A percentile compares a stretch with the other conserved stretches of the same genome.
Evolutionary conservation across 2,797 vertebrate species (phyloP).

Genomic region (Crax fasciolata): DNA sequence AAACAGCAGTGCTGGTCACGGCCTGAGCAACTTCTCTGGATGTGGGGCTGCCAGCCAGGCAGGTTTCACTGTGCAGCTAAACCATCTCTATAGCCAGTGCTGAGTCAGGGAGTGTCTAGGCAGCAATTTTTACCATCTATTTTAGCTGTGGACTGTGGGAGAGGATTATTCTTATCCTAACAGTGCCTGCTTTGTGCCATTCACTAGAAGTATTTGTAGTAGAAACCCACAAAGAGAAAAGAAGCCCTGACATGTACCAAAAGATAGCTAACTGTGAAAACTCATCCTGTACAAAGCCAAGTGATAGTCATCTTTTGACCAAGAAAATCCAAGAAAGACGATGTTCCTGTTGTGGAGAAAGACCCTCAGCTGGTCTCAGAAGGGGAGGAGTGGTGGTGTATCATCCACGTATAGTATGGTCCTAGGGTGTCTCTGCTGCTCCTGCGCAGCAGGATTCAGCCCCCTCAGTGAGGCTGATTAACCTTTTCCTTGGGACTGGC

Average conservation of each 20-base stretch:
- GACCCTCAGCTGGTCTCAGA: neutral
- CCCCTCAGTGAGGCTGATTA: neutral
- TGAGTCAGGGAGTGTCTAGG: neutral
- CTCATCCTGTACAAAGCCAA: neutral
- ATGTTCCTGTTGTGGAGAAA: neutral
- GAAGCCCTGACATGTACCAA: neutral
- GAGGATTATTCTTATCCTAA: neutral
- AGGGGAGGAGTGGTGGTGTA: neutral
- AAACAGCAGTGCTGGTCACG: fast-evolving
- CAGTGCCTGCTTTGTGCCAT: neutral
- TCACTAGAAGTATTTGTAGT: neutral
- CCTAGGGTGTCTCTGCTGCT: neutral
- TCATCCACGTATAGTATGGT: neutral
- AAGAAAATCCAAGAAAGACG: neutral
- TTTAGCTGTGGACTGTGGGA: neutral
- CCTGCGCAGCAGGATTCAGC: neutral
- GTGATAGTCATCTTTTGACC: neutral
- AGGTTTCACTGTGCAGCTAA: neutral
- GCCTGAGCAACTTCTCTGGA: neutral
- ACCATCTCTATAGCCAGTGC: neutral
- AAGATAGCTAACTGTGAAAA: neutral
- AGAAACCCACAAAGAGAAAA: neutral
- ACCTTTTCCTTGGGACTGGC: neutral
- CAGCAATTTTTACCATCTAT: neutral
- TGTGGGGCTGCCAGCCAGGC: neutral